Conservation (phyloP, 2,113 vertebrate species). For the Zapornia atra region DNA sequence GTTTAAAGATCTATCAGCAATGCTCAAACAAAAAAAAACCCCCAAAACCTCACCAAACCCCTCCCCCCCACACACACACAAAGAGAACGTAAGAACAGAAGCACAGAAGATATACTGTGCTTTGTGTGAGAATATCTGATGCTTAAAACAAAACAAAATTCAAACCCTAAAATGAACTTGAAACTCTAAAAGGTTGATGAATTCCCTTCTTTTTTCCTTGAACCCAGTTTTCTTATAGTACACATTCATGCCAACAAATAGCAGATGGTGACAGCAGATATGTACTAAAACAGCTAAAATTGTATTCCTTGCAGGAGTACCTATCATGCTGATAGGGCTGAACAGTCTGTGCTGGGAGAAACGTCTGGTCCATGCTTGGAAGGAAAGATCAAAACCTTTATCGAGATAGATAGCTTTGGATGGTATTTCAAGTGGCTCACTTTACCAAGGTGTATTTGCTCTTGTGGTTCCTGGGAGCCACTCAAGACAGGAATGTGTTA, state of each 20-base stretch:
- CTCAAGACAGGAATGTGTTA: not conserved
- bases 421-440: not conserved
- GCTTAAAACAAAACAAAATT: not conserved
- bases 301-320: slow-evolving; percentile 39
- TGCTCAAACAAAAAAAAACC: not conserved
- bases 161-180: not conserved
- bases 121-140: not conserved
- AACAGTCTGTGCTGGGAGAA: slow-evolving; percentile 47
- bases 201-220: not conserved
- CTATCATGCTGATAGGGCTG: slow-evolving; percentile 29
- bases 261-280: slow-evolving; percentile 56
- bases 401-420: not conserved
- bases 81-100: not conserved
- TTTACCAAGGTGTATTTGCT: not conserved
- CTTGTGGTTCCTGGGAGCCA: not conserved
- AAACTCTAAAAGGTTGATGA: not conserved
- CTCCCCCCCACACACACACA: too few relatives aligned
- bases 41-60: too few relatives aligned
- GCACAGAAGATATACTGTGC: not conserved
- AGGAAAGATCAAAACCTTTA: slow-evolving; percentile 46
- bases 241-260: slow-evolving; percentile 29
- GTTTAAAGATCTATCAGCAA: not conserved
- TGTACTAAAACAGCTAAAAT: slow-evolving; percentile 51
- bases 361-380: not conserved
- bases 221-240: not conserved